Percentiles rank a stretch among this genome's conserved stretches.
Evolutionary conservation across 1,140 invertebrate genomes (phyloP).

Genomic region (Onthophagus taurus): DNA sequence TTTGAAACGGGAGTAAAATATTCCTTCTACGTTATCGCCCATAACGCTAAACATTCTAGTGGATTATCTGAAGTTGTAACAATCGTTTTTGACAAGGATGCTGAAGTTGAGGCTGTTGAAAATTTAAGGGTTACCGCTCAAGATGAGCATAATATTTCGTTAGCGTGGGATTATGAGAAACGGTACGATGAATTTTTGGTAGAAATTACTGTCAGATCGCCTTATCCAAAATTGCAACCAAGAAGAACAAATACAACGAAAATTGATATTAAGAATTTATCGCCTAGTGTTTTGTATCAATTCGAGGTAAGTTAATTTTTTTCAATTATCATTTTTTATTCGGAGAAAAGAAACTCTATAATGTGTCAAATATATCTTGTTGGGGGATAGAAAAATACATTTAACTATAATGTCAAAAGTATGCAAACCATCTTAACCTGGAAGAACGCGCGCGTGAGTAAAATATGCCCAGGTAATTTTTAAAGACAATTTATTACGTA

Average conservation of each 20-base stretch:
- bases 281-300: conserved; percentile 41
- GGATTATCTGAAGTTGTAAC: conserved; percentile 45
- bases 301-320: conserved; percentile 31
- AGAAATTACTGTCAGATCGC: conserved; percentile 31
- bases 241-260: conserved; percentile 36
- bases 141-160: conserved; percentile 42
- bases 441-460: too few species aligned
- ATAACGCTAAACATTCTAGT: conserved; percentile 50
- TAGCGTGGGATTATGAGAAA: conserved; percentile 50
- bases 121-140: conserved; percentile 43
- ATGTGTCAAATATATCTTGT: too few species aligned
- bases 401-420: too few species aligned
- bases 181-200: conserved; percentile 55
- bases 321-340: not conserved
- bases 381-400: too few species aligned
- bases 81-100: conserved; percentile 49
- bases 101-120: conserved; percentile 50
- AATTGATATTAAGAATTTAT: conserved; percentile 45
- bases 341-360: too few species aligned
- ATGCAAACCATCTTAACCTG: too few species aligned
- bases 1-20: conserved; percentile 56
- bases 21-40: conserved; percentile 68
- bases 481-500: too few species aligned
- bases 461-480: too few species aligned
- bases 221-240: conserved; percentile 42